These are phyloP conservation scores for Myopa tessellatipennis DNA, from an alignment of 2,888 invertebrate genomes.

Conservation along the genomic window DNA sequence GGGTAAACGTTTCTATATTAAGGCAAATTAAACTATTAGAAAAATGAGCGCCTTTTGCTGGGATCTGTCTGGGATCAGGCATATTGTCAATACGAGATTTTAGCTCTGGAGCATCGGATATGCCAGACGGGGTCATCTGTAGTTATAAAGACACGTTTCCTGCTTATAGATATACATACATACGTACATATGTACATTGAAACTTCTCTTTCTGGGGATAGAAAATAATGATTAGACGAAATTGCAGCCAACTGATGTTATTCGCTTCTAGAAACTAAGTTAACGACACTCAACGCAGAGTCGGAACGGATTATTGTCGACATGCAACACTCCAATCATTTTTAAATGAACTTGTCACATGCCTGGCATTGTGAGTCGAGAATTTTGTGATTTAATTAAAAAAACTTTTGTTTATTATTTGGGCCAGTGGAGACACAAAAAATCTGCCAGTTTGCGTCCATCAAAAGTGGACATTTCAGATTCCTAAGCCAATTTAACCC, in stretches of 20 bases:
- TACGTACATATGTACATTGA: too few relatives aligned
- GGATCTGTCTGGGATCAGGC: slow-evolving; percentile 13
- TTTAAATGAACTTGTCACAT: slow-evolving; percentile 36
- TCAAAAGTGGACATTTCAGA: slow-evolving; percentile 16
- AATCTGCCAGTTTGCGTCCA: slow-evolving; percentile 9
- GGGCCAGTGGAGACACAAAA: slow-evolving; percentile 6
- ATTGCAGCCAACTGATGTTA: not conserved
- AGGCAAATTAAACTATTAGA: slow-evolving; percentile 67
- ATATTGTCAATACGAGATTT: too few relatives aligned
- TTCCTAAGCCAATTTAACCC: slow-evolving; percentile 19
- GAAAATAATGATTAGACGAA: too few relatives aligned
- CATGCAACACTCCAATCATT: slow-evolving; percentile 21
- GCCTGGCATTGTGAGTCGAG: slow-evolving; percentile 1
- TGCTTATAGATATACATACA: too few relatives aligned
- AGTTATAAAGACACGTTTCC: too few relatives aligned
- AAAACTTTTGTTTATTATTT: slow-evolving; percentile 31
- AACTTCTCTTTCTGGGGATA: too few relatives aligned
- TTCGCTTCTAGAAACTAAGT: not conserved
- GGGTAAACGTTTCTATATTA: slow-evolving; percentile 66
- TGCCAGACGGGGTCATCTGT: too few relatives aligned
- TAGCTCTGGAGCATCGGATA: too few relatives aligned
- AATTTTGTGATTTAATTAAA: slow-evolving; percentile 36
- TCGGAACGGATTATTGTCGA: slow-evolving; percentile 31
- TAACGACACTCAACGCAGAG: slow-evolving; percentile 10
- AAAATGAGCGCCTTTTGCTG: slow-evolving; percentile 49